Conservation (phyloP, 2,113 vertebrate genomes). For the Origma solitaria region DNA sequence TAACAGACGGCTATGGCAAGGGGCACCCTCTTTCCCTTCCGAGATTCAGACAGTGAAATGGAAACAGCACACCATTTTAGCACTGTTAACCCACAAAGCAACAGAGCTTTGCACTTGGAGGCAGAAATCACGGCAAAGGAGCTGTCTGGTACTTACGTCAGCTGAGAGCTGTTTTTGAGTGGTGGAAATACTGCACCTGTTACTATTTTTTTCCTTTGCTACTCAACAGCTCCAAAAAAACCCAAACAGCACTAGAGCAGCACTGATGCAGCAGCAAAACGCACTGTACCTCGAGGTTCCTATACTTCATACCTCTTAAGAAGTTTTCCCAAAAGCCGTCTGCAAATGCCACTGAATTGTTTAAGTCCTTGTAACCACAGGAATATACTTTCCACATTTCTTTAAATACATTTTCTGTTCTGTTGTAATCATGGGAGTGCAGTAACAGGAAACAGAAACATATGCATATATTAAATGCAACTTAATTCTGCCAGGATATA, state of each 20-base stretch:
- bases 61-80: not conserved
- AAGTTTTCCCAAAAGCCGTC: not conserved
- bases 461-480: not conserved
- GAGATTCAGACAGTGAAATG: not conserved
- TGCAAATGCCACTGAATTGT: not conserved
- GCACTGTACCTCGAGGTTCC: not conserved
- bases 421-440: not conserved
- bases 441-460: not conserved
- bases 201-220: not conserved
- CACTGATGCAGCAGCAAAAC: not conserved
- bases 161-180: not conserved
- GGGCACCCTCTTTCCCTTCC: not conserved
- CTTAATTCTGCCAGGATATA: not conserved
- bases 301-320: not conserved
- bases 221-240: not conserved
- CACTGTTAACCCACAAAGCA: not conserved
- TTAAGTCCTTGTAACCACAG: not conserved
- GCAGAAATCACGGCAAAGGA: not conserved
- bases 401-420: not conserved
- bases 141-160: not conserved
- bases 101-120: not conserved
- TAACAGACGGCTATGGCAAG: not conserved
- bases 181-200: not conserved
- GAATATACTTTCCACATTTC: not conserved
- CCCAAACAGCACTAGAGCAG: not conserved